These are phyloP conservation scores for Mergus octosetaceus DNA, from an alignment of 2,797 vertebrate species.

Conservation along the genomic window DNA sequence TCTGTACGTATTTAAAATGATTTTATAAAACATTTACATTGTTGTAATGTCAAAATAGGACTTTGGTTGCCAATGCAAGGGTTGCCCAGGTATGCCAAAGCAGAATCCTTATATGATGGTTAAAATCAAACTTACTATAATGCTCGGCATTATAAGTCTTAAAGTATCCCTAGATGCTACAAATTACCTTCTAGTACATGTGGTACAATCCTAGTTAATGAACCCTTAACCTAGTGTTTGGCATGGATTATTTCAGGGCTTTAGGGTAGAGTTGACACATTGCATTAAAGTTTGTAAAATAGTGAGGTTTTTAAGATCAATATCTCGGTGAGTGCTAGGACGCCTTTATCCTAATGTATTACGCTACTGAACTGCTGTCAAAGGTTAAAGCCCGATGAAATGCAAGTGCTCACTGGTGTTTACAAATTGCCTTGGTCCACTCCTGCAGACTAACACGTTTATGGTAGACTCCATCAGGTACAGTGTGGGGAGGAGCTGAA, in stretches of 20 bases:
- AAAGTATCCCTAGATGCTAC: neutral
- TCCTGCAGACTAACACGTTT: neutral
- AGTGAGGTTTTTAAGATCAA: neutral
- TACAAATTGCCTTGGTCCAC: neutral
- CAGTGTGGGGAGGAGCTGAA: neutral
- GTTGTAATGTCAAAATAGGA: neutral
- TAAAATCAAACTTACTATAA: neutral
- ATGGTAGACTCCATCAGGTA: neutral
- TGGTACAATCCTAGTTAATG: neutral
- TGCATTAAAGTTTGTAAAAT: neutral
- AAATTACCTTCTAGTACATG: neutral
- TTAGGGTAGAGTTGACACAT: neutral
- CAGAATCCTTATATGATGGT: neutral
- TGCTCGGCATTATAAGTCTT: neutral
- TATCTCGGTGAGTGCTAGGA: neutral
- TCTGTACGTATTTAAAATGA: neutral
- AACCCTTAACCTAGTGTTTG: neutral
- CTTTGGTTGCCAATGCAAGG: neutral
- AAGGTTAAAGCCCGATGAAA: neutral
- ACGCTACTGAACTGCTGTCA: neutral
- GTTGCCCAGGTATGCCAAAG: fast-evolving
- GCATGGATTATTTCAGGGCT: neutral
- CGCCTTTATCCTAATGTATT: fast-evolving
- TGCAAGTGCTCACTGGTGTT: neutral
- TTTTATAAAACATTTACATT: neutral